These are phyloP conservation scores for Euleptes europaea DNA, from an alignment of 2,113 vertebrate species.

Conservation along the genomic window DNA sequence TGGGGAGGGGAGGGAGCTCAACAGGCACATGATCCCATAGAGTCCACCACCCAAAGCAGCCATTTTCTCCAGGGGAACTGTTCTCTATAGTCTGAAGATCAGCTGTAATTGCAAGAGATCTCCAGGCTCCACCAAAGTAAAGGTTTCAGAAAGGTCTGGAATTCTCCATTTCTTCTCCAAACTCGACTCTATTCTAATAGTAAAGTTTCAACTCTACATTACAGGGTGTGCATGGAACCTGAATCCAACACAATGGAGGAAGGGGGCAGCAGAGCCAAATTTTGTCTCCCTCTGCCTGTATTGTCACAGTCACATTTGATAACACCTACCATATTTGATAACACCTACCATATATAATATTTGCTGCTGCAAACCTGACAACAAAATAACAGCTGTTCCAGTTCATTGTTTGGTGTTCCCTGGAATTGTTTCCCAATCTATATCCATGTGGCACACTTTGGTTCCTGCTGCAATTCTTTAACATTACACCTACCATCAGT, in stretches of 20 bases:
- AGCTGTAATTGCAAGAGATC: no score
- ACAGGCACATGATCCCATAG: no score
- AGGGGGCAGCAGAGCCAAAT: not conserved
- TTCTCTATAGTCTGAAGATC: no score
- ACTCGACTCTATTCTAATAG: not conserved
- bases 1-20: no score
- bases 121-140: not conserved
- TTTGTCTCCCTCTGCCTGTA: not conserved
- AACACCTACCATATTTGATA: not conserved
- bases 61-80: no score
- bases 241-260: not conserved
- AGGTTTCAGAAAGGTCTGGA: not conserved
- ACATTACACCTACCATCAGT: not conserved
- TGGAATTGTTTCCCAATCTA: not conserved
- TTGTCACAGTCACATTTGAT: not conserved
- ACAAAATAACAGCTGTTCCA: not conserved
- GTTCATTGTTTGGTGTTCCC: not conserved
- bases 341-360: not conserved
- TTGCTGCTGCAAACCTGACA: not conserved
- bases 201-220: not conserved
- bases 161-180: not conserved
- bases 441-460: not conserved
- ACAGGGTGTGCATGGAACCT: not conserved
- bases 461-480: no score
- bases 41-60: no score